Evolutionary conservation across 2,113 vertebrate genomes (phyloP).

Genomic region (Embiotoca jacksoni): DNA sequence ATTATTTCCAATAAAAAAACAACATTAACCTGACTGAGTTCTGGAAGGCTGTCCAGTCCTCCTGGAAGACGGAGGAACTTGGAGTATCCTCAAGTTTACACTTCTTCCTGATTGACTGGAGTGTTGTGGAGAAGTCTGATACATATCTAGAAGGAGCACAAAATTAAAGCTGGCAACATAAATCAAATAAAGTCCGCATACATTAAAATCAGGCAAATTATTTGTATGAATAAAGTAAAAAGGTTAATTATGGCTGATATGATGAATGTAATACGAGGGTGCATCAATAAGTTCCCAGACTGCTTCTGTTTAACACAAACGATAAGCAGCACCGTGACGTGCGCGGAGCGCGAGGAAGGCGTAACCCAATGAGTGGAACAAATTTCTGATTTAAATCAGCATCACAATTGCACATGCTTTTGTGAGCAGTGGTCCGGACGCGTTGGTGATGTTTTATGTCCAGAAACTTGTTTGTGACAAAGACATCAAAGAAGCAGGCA

Average conservation of each 20-base stretch:
- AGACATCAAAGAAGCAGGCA: no score
- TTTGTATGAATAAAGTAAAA: not conserved
- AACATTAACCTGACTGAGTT: constrained; percentile 89
- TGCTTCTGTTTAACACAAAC: no score
- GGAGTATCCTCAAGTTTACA: constrained; percentile 90
- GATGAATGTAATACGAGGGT: not conserved
- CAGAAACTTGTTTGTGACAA: no score
- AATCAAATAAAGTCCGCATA: not conserved
- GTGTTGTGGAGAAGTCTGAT: constrained; percentile 90
- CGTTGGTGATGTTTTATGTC: no score
- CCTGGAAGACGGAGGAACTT: constrained; percentile 88
- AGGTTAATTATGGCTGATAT: no score
- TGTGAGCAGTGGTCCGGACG: no score
- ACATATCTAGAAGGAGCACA: constrained; percentile 83
- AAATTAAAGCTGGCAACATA: not conserved
- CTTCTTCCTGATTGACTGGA: constrained; percentile 95
- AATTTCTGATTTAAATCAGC: no score
- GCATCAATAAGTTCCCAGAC: no score
- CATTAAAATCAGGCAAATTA: not conserved
- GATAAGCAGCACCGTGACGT: no score
- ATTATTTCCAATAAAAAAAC: not conserved
- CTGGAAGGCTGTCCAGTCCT: constrained; percentile 98
- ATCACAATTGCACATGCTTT: no score
- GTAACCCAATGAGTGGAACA: no score
- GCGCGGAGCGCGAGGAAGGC: no score